A percentile compares a stretch with the other conserved stretches of the same genome.
Conservation (phyloP, 2,797 vertebrate species). For the Pogoniulus pusillus region DNA sequence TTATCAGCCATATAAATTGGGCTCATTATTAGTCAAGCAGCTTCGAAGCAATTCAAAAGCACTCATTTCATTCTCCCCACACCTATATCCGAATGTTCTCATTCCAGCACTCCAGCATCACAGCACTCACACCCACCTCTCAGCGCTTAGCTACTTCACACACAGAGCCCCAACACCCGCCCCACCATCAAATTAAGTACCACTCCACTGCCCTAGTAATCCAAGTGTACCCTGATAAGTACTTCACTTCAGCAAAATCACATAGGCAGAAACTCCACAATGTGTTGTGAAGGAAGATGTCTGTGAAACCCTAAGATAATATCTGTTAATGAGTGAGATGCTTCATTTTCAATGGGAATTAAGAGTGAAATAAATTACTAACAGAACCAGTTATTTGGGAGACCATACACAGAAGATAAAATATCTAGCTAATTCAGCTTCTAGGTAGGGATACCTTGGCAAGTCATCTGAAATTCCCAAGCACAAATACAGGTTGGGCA, state of each 20-base stretch:
- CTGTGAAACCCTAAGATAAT: not conserved
- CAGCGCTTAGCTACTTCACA: not conserved
- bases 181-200: not conserved
- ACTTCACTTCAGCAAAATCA: not conserved
- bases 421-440: not conserved
- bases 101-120: not conserved
- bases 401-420: not conserved
- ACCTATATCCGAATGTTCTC: not conserved
- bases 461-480: not conserved
- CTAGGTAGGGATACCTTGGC: not conserved
- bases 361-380: not conserved
- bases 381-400: not conserved
- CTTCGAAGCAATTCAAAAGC: not conserved
- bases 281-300: not conserved
- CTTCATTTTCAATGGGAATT: not conserved
- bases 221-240: not conserved
- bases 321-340: not conserved
- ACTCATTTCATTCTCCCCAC: not conserved
- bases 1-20: not conserved
- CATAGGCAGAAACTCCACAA: not conserved
- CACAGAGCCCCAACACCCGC: too few relatives aligned
- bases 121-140: not conserved
- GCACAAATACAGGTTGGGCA: too few relatives aligned
- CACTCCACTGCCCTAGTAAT: not conserved
- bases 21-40: not conserved